phyloP scores from a whole-genome alignment of 2,113 vertebrate species.

The Pipra filicauda region DNA sequence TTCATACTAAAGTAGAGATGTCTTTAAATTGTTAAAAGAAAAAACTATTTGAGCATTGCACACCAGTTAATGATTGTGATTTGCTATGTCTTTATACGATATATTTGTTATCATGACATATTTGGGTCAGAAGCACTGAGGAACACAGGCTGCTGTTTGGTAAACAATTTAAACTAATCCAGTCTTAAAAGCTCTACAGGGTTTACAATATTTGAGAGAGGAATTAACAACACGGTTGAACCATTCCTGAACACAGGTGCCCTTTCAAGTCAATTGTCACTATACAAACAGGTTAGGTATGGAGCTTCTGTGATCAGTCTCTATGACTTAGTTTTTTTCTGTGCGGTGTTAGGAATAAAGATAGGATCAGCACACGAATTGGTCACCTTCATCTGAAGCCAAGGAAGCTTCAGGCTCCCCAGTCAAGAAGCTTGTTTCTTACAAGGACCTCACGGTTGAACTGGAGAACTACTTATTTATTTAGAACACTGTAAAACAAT shows the following conservation, averaged over 20 bases:
- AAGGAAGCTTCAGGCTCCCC: neutral
- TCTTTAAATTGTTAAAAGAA: conserved; percentile 21
- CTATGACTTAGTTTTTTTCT: neutral
- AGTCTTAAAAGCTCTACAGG: conserved; percentile 10
- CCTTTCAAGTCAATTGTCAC: neutral
- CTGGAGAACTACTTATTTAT: neutral
- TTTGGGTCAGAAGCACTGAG: conserved; percentile 60
- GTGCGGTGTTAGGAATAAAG: neutral
- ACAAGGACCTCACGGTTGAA: neutral
- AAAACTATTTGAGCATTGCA: conserved; percentile 5
- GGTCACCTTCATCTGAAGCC: neutral
- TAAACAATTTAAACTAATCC: conserved; percentile 35
- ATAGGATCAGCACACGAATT: neutral
- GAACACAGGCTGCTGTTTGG: conserved; percentile 30
- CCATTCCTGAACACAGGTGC: neutral
- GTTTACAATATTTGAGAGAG: neutral
- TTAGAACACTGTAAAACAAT: neutral
- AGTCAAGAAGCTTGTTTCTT: neutral
- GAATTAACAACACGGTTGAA: neutral
- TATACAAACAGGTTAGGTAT: neutral
- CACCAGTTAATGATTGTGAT: conserved; percentile 56
- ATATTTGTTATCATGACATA: conserved; percentile 55
- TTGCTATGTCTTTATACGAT: conserved; percentile 28
- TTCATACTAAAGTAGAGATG: neutral
- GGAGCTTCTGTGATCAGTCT: neutral